Evolutionary conservation across 2,113 vertebrate genomes (phyloP).

Genomic region (Protomyctophum bolini): DNA sequence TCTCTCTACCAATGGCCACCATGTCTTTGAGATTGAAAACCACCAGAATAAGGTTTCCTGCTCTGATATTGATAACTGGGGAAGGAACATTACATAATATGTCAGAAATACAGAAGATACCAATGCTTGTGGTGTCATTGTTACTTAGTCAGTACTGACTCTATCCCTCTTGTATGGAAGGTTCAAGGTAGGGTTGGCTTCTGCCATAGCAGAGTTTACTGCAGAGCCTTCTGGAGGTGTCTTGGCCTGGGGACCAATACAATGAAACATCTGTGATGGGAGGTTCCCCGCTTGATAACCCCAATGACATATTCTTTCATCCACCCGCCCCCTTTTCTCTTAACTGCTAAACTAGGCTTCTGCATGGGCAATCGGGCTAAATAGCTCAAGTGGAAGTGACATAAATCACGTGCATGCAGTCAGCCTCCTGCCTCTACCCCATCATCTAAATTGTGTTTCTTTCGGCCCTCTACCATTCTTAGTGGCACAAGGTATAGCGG

Average conservation of each 20-base stretch:
- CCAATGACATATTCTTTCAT: slow-evolving; percentile 12
- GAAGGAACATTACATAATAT: background rate
- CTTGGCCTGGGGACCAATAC: slow-evolving; percentile 25
- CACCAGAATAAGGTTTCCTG: background rate
- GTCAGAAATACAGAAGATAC: too few relatives aligned
- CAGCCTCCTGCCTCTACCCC: too few relatives aligned
- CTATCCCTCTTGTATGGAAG: slow-evolving; percentile 29
- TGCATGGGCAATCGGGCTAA: background rate
- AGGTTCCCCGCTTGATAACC: slow-evolving; percentile 45
- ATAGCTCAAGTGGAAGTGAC: background rate
- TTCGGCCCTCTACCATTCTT: too few relatives aligned
- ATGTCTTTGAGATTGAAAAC: background rate
- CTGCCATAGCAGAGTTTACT: slow-evolving; percentile 20
- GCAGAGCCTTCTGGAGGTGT: slow-evolving; percentile 52
- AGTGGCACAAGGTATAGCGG: too few relatives aligned
- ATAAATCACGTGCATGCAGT: too few relatives aligned
- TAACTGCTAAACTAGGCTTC: background rate
- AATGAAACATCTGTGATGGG: slow-evolving; percentile 70
- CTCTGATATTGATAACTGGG: background rate
- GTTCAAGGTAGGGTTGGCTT: background rate
- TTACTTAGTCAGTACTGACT: slow-evolving; percentile 11
- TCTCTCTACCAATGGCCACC: background rate
- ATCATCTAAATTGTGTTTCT: too few relatives aligned
- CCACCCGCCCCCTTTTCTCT: background rate
- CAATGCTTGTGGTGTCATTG: slow-evolving; percentile 22